Percentiles rank a stretch among this genome's conserved stretches.
Evolutionary conservation across 2,888 invertebrate species (phyloP).

Genomic region (Quadroppia sp.): DNA sequence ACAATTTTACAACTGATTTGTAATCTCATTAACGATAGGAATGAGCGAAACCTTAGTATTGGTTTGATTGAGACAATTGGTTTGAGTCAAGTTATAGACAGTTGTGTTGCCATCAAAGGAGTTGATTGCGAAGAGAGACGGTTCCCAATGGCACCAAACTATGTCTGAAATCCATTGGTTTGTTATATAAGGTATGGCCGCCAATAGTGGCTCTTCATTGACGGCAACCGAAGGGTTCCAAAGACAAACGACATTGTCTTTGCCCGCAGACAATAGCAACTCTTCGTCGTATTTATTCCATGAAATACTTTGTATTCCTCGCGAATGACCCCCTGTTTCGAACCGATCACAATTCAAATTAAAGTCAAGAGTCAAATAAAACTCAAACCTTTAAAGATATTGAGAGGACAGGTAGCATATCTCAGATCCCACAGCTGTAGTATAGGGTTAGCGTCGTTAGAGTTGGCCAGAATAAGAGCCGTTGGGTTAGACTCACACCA

Average conservation of each 20-base stretch:
- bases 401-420: conserved; percentile 34
- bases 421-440: conserved; percentile 30
- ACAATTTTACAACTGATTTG: not conserved
- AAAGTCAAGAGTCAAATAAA: not conserved
- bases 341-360: not conserved
- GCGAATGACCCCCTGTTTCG: conserved; percentile 26
- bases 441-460: conserved; percentile 32
- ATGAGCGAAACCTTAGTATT: not conserved
- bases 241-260: conserved; percentile 31
- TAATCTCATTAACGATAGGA: not conserved
- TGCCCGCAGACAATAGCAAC: conserved; percentile 13
- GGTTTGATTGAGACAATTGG: conserved; percentile 22
- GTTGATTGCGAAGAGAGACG: conserved; percentile 22
- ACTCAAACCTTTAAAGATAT: not conserved
- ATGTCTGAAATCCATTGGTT: conserved; percentile 34
- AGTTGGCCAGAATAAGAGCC: conserved; percentile 20
- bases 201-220: conserved; percentile 26
- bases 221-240: conserved; percentile 7
- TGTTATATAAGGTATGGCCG: conserved; percentile 3
- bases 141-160: conserved; percentile 29
- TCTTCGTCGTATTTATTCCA: conserved; percentile 35
- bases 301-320: conserved; percentile 27
- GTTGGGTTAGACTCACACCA: conserved; percentile 10
- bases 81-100: conserved; percentile 30
- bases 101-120: conserved; percentile 30